Base-by-base conservation (phyloP, 1,140 invertebrate species). In the Chironomus tepperi region DNA sequence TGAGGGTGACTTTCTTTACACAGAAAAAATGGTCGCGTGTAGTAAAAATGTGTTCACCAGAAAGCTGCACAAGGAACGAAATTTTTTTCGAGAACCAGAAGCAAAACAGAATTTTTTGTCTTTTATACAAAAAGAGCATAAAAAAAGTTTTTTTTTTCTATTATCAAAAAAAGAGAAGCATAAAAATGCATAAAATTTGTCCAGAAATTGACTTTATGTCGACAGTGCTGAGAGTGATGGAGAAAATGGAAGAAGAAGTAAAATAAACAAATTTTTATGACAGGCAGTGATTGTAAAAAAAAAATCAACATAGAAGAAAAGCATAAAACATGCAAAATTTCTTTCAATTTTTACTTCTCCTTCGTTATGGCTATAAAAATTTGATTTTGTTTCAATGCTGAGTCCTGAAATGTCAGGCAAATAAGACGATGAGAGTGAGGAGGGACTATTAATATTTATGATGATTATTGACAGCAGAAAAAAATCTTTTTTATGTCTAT, bases 21-120 rank as follows among this genome's bases (percentile, higher is more conserved):
- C 19, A 70, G 65, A 70, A 70, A n/a, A 70, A 70, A 70, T 70
- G 16, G 65, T 70, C 65, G 65, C 65, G 65, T 70, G 65, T 12
- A 70, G 65, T 70, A 70, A 70, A 67, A 70, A 57, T 57, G 12
- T 21, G 19, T 70, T 70, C 65, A 70, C 6, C 65, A 70, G 65
- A 70, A 70, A 34, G 5, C 24, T 34, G 24, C 24, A 34, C 24
- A 34, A 34, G 24, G 5, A 34, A 34, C 5, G 24, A 1, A 34
- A 2, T 34, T 34, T 34, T 34, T 34, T 34, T 34, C 65, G 7
- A 19, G 65, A 21, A 70, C 65, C 65, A 70, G 65, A 70, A 70
- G 65, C 65, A 70, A 70, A 21, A 47, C 12, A 57, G 47, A 12
- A 57, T 57, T 12, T 57, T 57, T 34, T 34, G 24, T 34, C 2